These are phyloP conservation scores for Cheilosia urbana DNA, from an alignment of 2,888 invertebrate species.

Conservation along the genomic window DNA sequence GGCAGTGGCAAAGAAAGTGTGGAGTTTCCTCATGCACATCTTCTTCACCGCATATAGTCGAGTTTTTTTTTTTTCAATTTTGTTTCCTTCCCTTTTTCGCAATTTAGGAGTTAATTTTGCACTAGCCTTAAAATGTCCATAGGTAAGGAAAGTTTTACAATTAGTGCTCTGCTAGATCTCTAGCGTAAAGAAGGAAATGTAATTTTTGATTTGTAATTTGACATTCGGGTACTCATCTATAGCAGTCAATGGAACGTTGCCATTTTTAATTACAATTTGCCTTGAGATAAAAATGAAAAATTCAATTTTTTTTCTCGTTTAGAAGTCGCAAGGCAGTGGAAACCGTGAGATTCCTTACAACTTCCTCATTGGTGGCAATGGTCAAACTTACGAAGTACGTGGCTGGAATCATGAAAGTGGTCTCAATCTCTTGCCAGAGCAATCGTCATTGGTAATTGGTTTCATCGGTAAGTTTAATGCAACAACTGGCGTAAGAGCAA, in stretches of 20 bases:
- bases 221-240: too few species aligned
- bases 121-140: too few species aligned
- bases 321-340: slow-evolving; percentile 21
- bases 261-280: background rate
- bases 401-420: slow-evolving; percentile 84
- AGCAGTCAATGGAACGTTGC: too few species aligned
- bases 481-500: background rate
- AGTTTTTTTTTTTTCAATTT: background rate
- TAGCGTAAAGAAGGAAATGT: too few species aligned
- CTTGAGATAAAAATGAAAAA: background rate
- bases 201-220: too few species aligned
- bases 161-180: too few species aligned
- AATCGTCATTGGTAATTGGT: slow-evolving; percentile 82
- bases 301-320: background rate
- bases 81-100: too few species aligned
- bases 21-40: too few species aligned
- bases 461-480: slow-evolving; percentile 83
- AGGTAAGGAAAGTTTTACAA: too few species aligned
- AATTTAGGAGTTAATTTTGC: too few species aligned
- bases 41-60: too few species aligned
- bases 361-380: slow-evolving; percentile 84
- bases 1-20: too few species aligned
- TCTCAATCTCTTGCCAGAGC: slow-evolving; percentile 77
- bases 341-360: slow-evolving; percentile 83
- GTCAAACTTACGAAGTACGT: slow-evolving; percentile 84